Evolutionary conservation across 2,888 invertebrate genomes (phyloP).

Genomic region (Fabriciana adippe): DNA sequence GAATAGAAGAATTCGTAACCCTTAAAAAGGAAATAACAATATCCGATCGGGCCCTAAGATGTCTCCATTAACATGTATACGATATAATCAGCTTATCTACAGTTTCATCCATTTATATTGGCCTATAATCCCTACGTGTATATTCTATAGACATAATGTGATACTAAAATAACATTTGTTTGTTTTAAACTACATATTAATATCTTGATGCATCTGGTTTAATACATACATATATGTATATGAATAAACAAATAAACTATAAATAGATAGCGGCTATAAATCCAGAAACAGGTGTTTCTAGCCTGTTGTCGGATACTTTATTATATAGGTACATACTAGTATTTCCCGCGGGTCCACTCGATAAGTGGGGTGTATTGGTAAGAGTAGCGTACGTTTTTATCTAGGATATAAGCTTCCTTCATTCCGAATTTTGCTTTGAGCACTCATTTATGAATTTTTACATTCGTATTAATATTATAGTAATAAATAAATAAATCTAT

Average conservation of each 20-base stretch:
- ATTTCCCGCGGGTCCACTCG: not conserved
- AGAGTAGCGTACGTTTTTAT: too few relatives aligned
- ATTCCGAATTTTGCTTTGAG: too few relatives aligned
- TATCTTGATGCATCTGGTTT: conserved; percentile 5
- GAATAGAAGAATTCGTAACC: conserved; percentile 7
- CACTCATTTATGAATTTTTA: too few relatives aligned
- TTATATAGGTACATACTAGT: not conserved
- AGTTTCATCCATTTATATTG: conserved; percentile 20
- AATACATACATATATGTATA: not conserved
- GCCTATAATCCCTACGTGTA: conserved; percentile 16
- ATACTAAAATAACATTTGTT: conserved; percentile 16
- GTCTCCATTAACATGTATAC: conserved; percentile 19
- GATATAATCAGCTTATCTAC: conserved; percentile 14
- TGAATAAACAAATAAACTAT: not conserved
- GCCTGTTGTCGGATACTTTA: not conserved
- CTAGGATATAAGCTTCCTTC: too few relatives aligned
- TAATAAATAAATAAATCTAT: too few relatives aligned
- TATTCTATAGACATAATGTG: not conserved
- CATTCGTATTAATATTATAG: too few relatives aligned
- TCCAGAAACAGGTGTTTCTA: conserved; percentile 8
- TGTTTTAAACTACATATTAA: not conserved
- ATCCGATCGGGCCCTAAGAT: conserved; percentile 12
- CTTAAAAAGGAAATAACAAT: conserved; percentile 23
- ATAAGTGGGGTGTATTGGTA: too few relatives aligned
- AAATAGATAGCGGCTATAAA: conserved; percentile 10